These are phyloP conservation scores for Tachyglossus aculeatus DNA, from an alignment of 2,797 vertebrate genomes.

Conservation along the genomic window DNA sequence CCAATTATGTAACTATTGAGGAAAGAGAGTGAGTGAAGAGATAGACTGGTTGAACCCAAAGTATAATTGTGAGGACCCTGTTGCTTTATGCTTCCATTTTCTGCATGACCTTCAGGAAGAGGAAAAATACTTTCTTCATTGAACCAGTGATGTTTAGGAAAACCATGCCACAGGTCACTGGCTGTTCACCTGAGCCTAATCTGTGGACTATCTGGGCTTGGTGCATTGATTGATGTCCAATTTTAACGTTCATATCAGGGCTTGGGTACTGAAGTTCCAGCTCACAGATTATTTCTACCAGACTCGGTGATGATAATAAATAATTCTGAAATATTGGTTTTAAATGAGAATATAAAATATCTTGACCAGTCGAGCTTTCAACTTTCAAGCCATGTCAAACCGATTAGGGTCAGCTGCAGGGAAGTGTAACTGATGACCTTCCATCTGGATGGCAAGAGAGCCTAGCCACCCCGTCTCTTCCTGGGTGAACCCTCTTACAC, in stretches of 20 bases:
- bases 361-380: conserved; percentile 13
- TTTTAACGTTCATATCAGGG: conserved; percentile 42
- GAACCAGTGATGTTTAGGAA: conserved; percentile 14
- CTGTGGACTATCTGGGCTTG: conserved; percentile 31
- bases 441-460: background rate
- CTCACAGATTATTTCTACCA: conserved; percentile 38
- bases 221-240: conserved; percentile 46
- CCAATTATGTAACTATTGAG: conserved; percentile 2
- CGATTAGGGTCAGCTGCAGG: conserved; percentile 13
- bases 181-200: conserved; percentile 35
- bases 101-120: no score
- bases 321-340: conserved; percentile 46
- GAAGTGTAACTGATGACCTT: background rate
- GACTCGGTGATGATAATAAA: conserved; percentile 40
- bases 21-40: background rate
- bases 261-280: conserved; percentile 18
- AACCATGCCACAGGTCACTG: conserved; percentile 33
- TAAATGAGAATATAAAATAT: conserved; percentile 39
- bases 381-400: background rate
- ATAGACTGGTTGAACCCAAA: no score
- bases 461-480: background rate
- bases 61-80: no score
- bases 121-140: no score
- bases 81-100: no score
- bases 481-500: no score